Evolutionary conservation across 1,140 invertebrate species (phyloP), one percentile per base, ranked within the genome.

Genomic region (Eriocheir sinensis): DNA sequence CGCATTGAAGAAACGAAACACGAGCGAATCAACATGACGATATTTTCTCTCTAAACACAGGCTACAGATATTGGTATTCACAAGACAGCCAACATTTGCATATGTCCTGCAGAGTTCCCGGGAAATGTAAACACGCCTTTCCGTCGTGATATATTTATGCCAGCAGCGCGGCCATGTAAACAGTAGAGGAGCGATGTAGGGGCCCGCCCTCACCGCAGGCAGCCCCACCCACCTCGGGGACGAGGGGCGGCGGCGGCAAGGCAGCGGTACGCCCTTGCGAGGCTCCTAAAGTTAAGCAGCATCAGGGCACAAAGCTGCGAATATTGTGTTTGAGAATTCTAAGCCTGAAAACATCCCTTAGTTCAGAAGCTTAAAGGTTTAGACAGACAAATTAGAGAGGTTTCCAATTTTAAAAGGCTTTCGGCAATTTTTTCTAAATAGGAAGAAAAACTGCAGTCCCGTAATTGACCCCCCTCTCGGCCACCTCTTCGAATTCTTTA

Each of bases 1-100:
- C 60, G 27, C 60, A 72, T 8, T 72, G 60, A 72, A 72, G 60
- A 72, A 72, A 72, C 60, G 60, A 72, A 72, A n/a, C 17, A 72
- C 60, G n/a, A 3, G 21, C 12, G 60, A 27, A 72, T 72, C 60
- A 72, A 72, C 60, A 72, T 72, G 17, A 27, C 60, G 27, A 72
- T 72, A 72, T 72, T 72, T 72, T 72, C 60, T 72, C n/a, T 72
- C 60, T n/a, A 72, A 72, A 72, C 60, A 72, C 21, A 72, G n/a
- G 60, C 60, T 72, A 72, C 60, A 72, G 60, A 72, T 72, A 72
- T 72, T 72, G 60, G 60, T 72, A 72, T 72, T 72, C 60, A n/a
- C 60, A 72, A 72, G 60, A 72, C 60, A 72, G 21, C 4, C 12
- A n/a, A 1, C 27, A 72, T 72, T 72, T 72, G 60, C 60, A 72